These are phyloP conservation scores for Drymodes brunneopygia DNA, from an alignment of 2,113 vertebrate genomes.

Conservation along the genomic window DNA sequence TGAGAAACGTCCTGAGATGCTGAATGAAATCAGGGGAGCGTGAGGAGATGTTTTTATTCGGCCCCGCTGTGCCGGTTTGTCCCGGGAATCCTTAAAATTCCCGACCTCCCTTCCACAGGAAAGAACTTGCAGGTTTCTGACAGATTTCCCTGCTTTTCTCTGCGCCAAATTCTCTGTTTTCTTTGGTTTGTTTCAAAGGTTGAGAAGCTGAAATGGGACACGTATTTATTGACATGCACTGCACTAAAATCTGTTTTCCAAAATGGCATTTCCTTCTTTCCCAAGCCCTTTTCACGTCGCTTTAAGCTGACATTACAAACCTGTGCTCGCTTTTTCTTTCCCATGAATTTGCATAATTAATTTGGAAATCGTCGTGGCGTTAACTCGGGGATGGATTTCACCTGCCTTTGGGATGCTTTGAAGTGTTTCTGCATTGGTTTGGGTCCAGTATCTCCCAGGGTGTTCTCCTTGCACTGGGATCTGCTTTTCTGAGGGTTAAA, in stretches of 20 bases:
- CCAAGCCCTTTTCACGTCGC: neutral
- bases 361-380: neutral
- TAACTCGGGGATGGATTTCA: neutral
- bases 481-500: neutral
- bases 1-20: accelerated
- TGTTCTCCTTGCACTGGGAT: neutral
- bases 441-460: neutral
- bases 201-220: neutral
- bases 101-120: neutral
- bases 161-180: neutral
- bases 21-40: neutral
- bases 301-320: neutral
- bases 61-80: neutral
- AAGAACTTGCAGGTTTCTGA: neutral
- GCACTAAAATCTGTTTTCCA: neutral
- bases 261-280: neutral
- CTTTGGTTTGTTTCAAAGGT: neutral
- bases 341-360: accelerated
- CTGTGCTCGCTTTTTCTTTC: neutral
- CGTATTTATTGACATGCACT: neutral
- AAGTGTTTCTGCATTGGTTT: accelerated
- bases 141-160: neutral
- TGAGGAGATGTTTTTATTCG: neutral
- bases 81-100: neutral
- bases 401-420: neutral